These are phyloP conservation scores for Amazona vittata DNA, from an alignment of 2,113 vertebrate genomes.

Conservation along the genomic window DNA sequence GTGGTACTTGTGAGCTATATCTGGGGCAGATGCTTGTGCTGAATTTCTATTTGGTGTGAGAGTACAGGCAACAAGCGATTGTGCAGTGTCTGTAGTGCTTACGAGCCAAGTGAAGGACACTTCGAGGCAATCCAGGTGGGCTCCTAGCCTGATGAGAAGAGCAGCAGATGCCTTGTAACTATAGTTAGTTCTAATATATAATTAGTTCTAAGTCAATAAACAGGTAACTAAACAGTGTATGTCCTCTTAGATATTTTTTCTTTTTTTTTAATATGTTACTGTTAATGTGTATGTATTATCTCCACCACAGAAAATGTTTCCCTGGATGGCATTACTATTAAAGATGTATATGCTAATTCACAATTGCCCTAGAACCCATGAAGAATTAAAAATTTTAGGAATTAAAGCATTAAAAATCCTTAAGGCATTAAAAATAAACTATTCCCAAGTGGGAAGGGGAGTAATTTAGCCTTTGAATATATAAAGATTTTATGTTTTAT, in stretches of 20 bases:
- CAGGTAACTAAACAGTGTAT: background rate
- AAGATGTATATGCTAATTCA: conserved; percentile 48
- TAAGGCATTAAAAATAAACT: conserved; percentile 49
- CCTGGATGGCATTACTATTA: conserved; percentile 45
- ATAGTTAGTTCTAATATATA: background rate
- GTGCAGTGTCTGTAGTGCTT: background rate
- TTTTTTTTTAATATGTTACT: background rate
- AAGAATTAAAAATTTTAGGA: conserved; percentile 57
- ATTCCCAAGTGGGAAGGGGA: conserved; percentile 11
- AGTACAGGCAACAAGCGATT: background rate
- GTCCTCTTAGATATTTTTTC: background rate
- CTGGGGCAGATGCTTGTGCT: background rate
- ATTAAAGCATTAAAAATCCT: conserved; percentile 51
- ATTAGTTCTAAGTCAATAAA: background rate
- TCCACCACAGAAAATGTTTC: conserved; percentile 50
- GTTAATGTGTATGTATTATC: conserved; percentile 30
- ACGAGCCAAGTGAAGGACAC: background rate
- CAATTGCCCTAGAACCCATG: conserved; percentile 27
- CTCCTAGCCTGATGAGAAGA: background rate
- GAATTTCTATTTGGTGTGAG: background rate
- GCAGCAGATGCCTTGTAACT: background rate
- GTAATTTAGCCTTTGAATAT: conserved; percentile 29
- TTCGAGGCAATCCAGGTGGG: background rate
- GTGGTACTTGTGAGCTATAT: background rate
- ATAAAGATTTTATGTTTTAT: conserved; percentile 62